phyloP scores from a whole-genome alignment of 2,113 vertebrate species.

The Oxyruncus cristatus region DNA sequence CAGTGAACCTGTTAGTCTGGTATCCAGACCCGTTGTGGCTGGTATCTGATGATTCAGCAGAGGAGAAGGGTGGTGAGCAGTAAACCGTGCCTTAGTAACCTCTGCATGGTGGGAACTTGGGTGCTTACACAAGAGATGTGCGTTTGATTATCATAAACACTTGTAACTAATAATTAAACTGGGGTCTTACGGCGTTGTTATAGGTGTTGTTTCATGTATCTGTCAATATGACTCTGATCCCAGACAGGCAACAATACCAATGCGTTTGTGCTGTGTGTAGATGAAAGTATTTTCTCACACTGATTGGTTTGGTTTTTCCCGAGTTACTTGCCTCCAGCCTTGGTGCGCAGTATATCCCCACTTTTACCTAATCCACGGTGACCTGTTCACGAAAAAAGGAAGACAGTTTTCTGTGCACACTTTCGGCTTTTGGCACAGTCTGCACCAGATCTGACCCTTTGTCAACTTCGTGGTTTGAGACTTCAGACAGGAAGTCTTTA shows the following conservation, averaged over 20 bases:
- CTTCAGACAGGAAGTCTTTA: background rate
- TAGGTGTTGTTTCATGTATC: background rate
- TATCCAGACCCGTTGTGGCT: background rate
- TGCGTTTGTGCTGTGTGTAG: background rate
- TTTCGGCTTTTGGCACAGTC: background rate
- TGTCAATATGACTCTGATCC: background rate
- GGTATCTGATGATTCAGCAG: background rate
- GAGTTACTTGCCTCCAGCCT: background rate
- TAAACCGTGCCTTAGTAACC: background rate
- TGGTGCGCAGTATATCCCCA: no score
- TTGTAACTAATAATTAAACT: conserved; percentile 34
- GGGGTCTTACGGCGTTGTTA: no score
- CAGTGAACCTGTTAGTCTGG: conserved; percentile 5
- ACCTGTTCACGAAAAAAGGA: background rate
- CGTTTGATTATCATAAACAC: background rate
- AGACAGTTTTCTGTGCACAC: rapidly evolving
- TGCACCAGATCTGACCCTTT: background rate
- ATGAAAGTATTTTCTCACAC: background rate
- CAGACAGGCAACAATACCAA: background rate
- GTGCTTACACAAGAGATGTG: background rate
- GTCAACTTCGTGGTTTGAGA: background rate
- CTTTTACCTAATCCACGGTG: background rate
- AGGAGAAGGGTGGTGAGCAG: background rate
- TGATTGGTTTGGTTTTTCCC: background rate
- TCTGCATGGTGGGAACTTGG: background rate